phyloP scores from a whole-genome alignment of 23 tunicate species.

The Trididemnum clinides region DNA sequence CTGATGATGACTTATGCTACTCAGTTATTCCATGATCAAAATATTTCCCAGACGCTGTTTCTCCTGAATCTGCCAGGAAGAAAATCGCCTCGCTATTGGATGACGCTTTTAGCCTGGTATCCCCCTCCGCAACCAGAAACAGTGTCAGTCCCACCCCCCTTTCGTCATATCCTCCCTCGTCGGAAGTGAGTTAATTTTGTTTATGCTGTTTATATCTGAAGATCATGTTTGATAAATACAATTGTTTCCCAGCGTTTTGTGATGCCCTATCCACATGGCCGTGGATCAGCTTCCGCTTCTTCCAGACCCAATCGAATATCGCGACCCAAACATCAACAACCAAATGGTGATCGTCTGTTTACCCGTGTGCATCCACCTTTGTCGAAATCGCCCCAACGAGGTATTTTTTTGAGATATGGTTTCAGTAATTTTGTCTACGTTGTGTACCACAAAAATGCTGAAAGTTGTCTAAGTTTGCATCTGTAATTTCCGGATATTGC shows the following conservation, averaged over 20 bases:
- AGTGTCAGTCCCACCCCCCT: neutral
- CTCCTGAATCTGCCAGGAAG: neutral
- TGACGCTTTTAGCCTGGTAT: conserved; percentile 31
- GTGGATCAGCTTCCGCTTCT: neutral
- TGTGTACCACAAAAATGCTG: too few species aligned
- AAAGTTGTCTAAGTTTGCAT: too few species aligned
- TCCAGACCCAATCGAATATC: neutral
- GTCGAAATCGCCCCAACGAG: too few species aligned
- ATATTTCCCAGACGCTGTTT: neutral
- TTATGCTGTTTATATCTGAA: too few species aligned
- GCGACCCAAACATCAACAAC: neutral
- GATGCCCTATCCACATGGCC: conserved; percentile 21
- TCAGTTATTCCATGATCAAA: too few species aligned
- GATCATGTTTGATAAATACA: too few species aligned
- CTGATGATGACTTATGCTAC: too few species aligned
- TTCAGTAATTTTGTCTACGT: too few species aligned
- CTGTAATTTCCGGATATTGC: too few species aligned
- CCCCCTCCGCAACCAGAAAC: conserved; percentile 15
- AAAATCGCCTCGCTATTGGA: conserved; percentile 31
- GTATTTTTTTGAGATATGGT: too few species aligned
- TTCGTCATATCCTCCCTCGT: too few species aligned
- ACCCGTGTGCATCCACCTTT: conserved; percentile 21
- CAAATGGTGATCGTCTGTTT: conserved; percentile 17
- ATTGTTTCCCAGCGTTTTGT: neutral
- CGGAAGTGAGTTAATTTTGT: too few species aligned